A percentile compares a stretch with the other conserved stretches of the same genome.
These are phyloP conservation scores for Ischnura elegans DNA, from an alignment of 2,888 invertebrate genomes.

Conservation along the genomic window DNA sequence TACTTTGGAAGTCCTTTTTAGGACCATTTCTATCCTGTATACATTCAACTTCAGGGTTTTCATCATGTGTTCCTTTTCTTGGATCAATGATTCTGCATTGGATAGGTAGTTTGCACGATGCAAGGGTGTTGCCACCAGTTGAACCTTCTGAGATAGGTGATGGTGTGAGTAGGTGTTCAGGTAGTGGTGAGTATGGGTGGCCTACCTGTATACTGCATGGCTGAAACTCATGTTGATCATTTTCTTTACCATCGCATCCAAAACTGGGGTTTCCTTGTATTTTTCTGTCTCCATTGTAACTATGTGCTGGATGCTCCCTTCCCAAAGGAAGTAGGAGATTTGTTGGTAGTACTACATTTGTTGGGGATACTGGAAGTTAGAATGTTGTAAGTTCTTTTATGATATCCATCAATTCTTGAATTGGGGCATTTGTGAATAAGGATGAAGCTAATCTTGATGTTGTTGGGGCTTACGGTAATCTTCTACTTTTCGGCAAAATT, in stretches of 20 bases:
- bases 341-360: too few relatives aligned
- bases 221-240: too few relatives aligned
- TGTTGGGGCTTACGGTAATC: background rate
- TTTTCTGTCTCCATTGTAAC: too few relatives aligned
- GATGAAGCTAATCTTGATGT: constrained; percentile 9
- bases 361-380: too few relatives aligned
- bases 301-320: too few relatives aligned
- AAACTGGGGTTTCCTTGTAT: too few relatives aligned
- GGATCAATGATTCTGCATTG: background rate
- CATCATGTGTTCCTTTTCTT: background rate
- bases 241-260: too few relatives aligned
- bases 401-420: background rate
- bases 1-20: too few relatives aligned
- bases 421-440: background rate
- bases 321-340: too few relatives aligned
- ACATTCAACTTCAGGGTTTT: background rate
- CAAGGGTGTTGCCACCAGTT: background rate
- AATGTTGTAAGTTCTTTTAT: background rate
- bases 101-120: background rate
- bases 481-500: background rate
- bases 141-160: background rate
- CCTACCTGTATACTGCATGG: background rate
- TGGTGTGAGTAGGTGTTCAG: background rate
- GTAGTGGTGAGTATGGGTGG: background rate
- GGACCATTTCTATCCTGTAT: background rate